phyloP scores from a whole-genome alignment of 53 echinoderm and acorn worm species.

The Actinopyga echinites region DNA sequence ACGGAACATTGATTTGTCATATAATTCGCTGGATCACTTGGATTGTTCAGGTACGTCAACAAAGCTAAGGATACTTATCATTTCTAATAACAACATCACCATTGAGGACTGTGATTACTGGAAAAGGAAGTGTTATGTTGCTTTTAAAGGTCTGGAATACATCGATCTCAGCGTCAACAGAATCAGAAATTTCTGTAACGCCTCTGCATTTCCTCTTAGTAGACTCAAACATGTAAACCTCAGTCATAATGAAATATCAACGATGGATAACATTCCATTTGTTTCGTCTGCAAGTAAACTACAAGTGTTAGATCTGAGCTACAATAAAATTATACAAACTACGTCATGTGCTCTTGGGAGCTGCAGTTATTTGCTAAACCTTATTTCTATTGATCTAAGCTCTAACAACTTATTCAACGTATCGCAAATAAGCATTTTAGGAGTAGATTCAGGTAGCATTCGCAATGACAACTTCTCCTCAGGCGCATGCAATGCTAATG shows the following conservation, averaged over 20 bases:
- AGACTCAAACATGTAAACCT: not conserved
- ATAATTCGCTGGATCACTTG: no score
- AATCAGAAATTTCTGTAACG: no score
- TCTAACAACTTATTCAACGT: no score
- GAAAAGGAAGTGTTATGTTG: not conserved
- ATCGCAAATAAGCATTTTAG: no score
- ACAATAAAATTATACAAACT: not conserved
- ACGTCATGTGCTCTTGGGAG: no score
- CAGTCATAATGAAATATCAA: not conserved
- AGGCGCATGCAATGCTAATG: no score
- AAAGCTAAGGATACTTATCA: not conserved
- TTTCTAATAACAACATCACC: not conserved
- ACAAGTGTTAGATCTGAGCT: not conserved
- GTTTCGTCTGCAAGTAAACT: not conserved
- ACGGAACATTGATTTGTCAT: not conserved
- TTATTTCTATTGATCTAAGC: no score
- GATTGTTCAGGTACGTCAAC: no score
- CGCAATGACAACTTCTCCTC: no score
- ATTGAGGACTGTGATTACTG: not conserved
- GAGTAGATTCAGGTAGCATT: no score
- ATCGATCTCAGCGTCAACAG: constrained; percentile 9
- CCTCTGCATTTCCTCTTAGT: not conserved
- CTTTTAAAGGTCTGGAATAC: not conserved
- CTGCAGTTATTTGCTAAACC: no score
- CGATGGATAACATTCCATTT: no score